phyloP scores from a whole-genome alignment of 2,888 invertebrate species.

The Sesia bembeciformis region DNA sequence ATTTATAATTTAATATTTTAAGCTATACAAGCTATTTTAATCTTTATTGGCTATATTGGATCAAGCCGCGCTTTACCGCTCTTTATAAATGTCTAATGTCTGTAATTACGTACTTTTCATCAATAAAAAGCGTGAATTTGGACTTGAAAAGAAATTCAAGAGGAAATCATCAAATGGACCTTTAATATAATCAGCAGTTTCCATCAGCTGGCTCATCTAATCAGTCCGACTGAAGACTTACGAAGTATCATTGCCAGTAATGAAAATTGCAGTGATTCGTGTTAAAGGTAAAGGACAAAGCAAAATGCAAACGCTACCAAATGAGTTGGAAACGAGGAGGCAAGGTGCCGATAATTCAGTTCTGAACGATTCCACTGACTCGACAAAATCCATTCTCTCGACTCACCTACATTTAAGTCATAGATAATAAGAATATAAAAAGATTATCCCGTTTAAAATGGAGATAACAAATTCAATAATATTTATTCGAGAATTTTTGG shows the following conservation, averaged over 20 bases:
- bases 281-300: slow-evolving; percentile 16
- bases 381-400: slow-evolving; percentile 40
- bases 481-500: too few species aligned
- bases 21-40: too few species aligned
- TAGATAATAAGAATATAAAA: slow-evolving; percentile 26
- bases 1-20: too few species aligned
- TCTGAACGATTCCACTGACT: slow-evolving; percentile 35
- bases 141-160: too few species aligned
- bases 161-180: too few species aligned
- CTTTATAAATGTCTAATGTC: too few species aligned
- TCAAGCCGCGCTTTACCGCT: too few species aligned
- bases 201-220: background rate
- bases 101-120: too few species aligned
- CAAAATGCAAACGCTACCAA: slow-evolving; percentile 48
- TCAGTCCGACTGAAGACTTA: background rate
- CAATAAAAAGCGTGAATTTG: too few species aligned
- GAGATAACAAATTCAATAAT: too few species aligned
- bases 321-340: slow-evolving; percentile 43
- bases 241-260: slow-evolving; percentile 11
- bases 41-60: too few species aligned
- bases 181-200: too few species aligned
- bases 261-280: slow-evolving; percentile 37
- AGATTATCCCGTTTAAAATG: background rate
- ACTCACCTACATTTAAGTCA: slow-evolving; percentile 38
- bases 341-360: slow-evolving; percentile 53